These are phyloP conservation scores for Stomorhina lunata DNA, from an alignment of 2,888 invertebrate genomes.

Conservation along the genomic window DNA sequence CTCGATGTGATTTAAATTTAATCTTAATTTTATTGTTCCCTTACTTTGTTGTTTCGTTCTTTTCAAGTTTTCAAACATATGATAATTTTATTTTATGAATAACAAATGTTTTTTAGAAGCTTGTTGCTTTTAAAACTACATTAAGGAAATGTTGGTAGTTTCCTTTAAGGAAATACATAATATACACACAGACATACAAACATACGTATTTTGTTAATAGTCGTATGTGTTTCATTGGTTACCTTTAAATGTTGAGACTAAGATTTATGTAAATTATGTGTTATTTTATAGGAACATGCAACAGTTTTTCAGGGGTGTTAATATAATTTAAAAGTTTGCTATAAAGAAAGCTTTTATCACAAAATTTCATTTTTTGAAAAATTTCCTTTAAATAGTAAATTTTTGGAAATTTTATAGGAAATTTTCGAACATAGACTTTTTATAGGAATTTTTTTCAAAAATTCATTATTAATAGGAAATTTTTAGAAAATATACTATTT, in stretches of 20 bases:
- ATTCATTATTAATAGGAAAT: too few species aligned
- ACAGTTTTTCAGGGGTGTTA: slow-evolving; percentile 10
- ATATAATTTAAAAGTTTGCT: too few species aligned
- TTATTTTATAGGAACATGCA: slow-evolving; percentile 23
- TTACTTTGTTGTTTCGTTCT: not conserved
- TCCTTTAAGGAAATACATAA: too few species aligned
- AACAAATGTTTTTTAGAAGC: not conserved
- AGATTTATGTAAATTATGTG: slow-evolving; percentile 3
- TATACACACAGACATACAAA: too few species aligned
- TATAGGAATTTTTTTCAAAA: too few species aligned
- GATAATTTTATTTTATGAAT: not conserved
- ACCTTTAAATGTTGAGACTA: not conserved
- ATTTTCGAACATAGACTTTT: too few species aligned
- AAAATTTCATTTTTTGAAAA: too few species aligned
- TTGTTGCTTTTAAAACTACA: slow-evolving; percentile 11
- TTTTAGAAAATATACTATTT: too few species aligned
- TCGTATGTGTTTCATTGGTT: not conserved
- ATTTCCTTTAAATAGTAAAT: too few species aligned
- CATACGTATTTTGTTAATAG: not conserved
- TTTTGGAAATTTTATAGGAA: too few species aligned
- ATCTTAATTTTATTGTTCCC: slow-evolving; percentile 16
- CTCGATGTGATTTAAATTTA: slow-evolving; percentile 9
- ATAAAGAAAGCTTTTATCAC: too few species aligned
- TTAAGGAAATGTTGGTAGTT: slow-evolving; percentile 27
- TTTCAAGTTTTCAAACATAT: too few species aligned